Evolutionary conservation across 2,113 vertebrate species (phyloP).

Genomic region (Antennarius striatus): DNA sequence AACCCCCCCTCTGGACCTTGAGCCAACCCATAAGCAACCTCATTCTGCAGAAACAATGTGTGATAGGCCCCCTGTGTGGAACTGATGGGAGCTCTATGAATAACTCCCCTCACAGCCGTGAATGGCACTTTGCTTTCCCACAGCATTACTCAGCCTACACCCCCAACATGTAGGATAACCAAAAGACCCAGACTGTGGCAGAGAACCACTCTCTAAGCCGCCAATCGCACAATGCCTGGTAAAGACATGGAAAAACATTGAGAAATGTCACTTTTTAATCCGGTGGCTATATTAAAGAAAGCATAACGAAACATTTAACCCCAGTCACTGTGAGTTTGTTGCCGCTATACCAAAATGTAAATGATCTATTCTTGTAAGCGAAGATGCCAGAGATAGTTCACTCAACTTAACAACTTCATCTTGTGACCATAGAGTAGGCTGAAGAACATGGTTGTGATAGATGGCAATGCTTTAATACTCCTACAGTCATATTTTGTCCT

Average conservation of each 20-base stretch:
- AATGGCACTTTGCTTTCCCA: conserved; percentile 72
- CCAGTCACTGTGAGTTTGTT: conserved; percentile 1
- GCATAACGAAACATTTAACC: neutral
- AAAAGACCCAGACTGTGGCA: conserved; percentile 36
- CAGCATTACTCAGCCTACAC: conserved; percentile 68
- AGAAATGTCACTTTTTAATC: conserved; percentile 10
- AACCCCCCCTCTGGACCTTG: conserved; percentile 5
- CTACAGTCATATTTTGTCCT: neutral
- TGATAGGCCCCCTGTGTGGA: conserved; percentile 56
- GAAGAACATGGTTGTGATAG: too few species aligned
- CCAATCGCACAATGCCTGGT: conserved; percentile 46
- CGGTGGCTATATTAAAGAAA: neutral
- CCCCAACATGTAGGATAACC: conserved; percentile 68
- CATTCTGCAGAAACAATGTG: conserved; percentile 59
- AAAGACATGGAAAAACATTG: neutral
- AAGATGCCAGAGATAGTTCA: conserved; percentile 11
- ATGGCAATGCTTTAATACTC: too few species aligned
- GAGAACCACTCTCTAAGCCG: conserved; percentile 32
- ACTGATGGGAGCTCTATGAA: conserved; percentile 62
- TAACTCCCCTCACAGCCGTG: conserved; percentile 66
- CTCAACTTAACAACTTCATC: conserved; percentile 16
- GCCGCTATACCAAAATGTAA: conserved; percentile 17
- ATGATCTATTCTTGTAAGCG: conserved; percentile 26
- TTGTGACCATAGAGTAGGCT: neutral
- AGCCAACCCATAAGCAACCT: conserved; percentile 35